Conservation (phyloP, 2,113 vertebrate species). For the Thymallus thymallus region DNA sequence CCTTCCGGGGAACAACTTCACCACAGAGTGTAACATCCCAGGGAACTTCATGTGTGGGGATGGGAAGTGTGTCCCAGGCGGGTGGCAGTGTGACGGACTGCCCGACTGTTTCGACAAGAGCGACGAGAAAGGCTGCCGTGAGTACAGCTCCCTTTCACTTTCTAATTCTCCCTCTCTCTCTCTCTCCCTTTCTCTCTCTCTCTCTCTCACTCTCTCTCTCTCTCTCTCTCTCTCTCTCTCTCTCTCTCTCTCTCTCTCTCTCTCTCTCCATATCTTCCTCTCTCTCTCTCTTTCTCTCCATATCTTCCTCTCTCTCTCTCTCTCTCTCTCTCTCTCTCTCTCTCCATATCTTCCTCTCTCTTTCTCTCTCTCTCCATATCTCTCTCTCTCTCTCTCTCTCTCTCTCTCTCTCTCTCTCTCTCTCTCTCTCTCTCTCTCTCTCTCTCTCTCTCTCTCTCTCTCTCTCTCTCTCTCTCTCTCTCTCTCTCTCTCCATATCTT, state of each 20-base stretch:
- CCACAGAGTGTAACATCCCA: slow-evolving; percentile 94
- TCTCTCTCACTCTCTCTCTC: too few species aligned
- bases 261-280: too few species aligned
- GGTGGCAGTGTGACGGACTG: slow-evolving; percentile 91
- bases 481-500: neutral
- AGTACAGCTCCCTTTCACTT: slow-evolving; percentile 65
- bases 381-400: too few species aligned
- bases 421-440: neutral
- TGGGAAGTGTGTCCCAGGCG: slow-evolving; percentile 87
- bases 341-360: too few species aligned
- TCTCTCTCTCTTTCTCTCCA: neutral
- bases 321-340: too few species aligned
- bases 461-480: neutral
- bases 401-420: neutral
- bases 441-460: neutral
- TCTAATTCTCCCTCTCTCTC: neutral
- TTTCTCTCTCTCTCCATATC: neutral
- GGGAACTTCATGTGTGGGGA: slow-evolving; percentile 96
- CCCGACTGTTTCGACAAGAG: slow-evolving; percentile 94
- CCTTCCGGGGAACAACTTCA: slow-evolving; percentile 92
- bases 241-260: too few species aligned
- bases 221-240: too few species aligned
- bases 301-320: too few species aligned
- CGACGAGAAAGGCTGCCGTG: slow-evolving; percentile 93
- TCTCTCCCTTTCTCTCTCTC: neutral